phyloP scores from a whole-genome alignment of 2,113 vertebrate species.

The Myrmecobius fasciatus region DNA sequence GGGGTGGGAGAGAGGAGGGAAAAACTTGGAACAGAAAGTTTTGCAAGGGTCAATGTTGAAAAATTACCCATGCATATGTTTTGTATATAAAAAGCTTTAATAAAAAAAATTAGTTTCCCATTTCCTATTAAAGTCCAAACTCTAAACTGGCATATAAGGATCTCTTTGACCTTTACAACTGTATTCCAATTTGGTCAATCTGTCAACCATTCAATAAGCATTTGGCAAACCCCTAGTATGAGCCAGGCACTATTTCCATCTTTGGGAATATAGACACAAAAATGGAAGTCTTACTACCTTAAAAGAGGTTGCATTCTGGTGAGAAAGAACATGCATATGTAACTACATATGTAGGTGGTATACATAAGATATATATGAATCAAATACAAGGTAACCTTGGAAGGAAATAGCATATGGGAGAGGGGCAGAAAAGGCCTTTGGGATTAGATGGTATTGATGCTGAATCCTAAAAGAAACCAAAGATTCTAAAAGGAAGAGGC shows the following conservation, averaged over 20 bases:
- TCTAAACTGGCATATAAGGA: background rate
- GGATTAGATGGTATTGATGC: background rate
- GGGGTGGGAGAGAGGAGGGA: too few relatives aligned
- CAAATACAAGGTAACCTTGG: background rate
- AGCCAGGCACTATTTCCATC: background rate
- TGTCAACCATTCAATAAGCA: background rate
- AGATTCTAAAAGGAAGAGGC: background rate
- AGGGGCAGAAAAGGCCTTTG: background rate
- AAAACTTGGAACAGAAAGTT: too few relatives aligned
- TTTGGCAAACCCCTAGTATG: background rate
- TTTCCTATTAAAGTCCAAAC: background rate
- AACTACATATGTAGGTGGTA: background rate
- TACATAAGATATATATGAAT: background rate
- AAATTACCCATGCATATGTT: too few relatives aligned
- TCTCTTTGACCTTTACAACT: background rate
- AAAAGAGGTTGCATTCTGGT: background rate
- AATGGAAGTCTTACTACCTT: background rate
- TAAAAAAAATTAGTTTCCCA: too few relatives aligned
- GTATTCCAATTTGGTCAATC: background rate
- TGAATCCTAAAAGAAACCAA: background rate
- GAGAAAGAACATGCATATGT: background rate
- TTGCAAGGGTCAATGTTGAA: too few relatives aligned
- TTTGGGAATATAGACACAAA: background rate
- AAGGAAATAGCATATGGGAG: background rate
- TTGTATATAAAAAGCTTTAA: too few relatives aligned